phyloP scores from a whole-genome alignment of 2,113 vertebrate genomes.

The Psittacus erithacus region DNA sequence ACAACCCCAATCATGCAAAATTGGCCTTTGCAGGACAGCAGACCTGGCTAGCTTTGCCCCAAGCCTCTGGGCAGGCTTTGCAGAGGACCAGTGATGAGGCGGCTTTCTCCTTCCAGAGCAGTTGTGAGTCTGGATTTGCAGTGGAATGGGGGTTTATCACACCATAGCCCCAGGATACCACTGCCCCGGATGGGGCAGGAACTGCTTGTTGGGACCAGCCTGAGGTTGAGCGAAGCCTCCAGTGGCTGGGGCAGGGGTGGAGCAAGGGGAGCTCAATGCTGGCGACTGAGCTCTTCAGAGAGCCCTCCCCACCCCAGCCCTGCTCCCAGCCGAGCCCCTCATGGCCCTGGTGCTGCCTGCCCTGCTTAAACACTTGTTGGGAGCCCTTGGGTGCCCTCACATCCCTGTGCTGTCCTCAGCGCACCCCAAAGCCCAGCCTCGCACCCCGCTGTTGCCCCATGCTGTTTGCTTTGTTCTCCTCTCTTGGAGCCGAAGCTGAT shows the following conservation, averaged over 20 bases:
- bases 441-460: accelerated
- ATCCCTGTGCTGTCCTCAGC: background rate
- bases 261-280: background rate
- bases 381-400: background rate
- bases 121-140: background rate
- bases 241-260: background rate
- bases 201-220: background rate
- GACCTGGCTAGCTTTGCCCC: background rate
- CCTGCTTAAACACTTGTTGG: background rate
- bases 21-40: accelerated
- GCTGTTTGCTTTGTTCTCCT: background rate
- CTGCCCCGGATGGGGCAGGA: background rate
- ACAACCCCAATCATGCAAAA: background rate
- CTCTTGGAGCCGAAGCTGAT: background rate
- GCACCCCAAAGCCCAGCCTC: background rate
- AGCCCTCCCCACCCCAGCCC: background rate
- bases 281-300: background rate
- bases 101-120: background rate
- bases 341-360: accelerated
- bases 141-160: accelerated
- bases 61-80: background rate
- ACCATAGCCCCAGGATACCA: accelerated
- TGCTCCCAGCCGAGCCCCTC: accelerated
- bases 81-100: accelerated
- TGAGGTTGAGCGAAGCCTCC: background rate